Percentiles rank a stretch among this genome's conserved stretches.
Evolutionary conservation across 2,113 vertebrate species (phyloP).

Genomic region (Trematocara zebra): DNA sequence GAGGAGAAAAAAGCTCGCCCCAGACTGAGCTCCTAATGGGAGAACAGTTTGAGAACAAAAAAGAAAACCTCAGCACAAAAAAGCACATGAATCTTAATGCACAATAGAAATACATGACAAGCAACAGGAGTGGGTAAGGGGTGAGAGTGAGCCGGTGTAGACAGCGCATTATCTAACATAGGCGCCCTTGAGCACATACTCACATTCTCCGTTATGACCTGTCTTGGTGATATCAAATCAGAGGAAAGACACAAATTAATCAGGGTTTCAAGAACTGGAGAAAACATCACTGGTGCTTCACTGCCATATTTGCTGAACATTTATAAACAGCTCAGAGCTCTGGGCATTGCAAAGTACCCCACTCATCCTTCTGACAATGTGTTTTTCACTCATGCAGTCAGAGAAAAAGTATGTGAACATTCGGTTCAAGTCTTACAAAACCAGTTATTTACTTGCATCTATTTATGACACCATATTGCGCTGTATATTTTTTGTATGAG

Average conservation of each 20-base stretch:
- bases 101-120: background rate
- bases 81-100: background rate
- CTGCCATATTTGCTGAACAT: background rate
- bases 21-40: background rate
- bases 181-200: background rate
- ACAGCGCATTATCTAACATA: background rate
- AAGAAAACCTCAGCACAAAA: background rate
- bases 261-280: background rate
- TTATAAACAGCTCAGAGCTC: background rate
- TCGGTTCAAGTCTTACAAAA: background rate
- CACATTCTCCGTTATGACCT: background rate
- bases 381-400: background rate
- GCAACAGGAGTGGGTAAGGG: background rate
- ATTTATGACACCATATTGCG: fast-evolving
- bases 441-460: background rate
- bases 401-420: fast-evolving
- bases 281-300: background rate
- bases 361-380: background rate
- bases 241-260: background rate
- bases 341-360: background rate
- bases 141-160: background rate
- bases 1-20: background rate
- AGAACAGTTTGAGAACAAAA: background rate
- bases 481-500: background rate
- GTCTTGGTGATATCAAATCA: background rate